phyloP scores from a whole-genome alignment of 2,888 invertebrate genomes.

The Augochlorella aurata region DNA sequence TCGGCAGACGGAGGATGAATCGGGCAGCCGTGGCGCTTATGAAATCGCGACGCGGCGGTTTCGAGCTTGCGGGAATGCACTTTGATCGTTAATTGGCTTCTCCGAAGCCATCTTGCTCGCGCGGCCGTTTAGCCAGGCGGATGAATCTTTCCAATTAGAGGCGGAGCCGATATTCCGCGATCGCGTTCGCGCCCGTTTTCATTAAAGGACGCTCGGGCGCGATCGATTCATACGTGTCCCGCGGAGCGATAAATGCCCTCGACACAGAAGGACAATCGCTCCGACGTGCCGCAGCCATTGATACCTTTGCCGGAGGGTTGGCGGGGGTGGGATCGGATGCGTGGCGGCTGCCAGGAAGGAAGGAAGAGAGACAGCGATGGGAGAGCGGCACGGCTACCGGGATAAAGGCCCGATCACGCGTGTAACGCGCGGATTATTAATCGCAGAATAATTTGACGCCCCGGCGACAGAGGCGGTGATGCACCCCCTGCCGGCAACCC shows the following conservation, averaged over 20 bases:
- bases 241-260: conserved; percentile 66
- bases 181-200: conserved; percentile 44
- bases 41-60: background rate
- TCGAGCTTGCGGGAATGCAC: background rate
- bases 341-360: conserved; percentile 63
- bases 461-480: conserved; percentile 64
- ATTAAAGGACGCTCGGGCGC: conserved; percentile 58
- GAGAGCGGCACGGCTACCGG: conserved; percentile 43
- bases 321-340: background rate
- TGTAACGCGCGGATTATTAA: conserved; percentile 80
- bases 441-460: conserved; percentile 79
- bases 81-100: background rate
- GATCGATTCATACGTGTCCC: conserved; percentile 58
- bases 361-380: conserved; percentile 60
- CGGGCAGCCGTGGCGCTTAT: too few species aligned
- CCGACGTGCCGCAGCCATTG: conserved; percentile 64
- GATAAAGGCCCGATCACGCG: conserved; percentile 78
- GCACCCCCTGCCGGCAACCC: conserved; percentile 47
- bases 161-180: background rate
- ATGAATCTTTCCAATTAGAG: conserved; percentile 45
- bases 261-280: conserved; percentile 67
- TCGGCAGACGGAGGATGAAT: background rate
- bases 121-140: conserved; percentile 15
- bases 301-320: conserved; percentile 56
- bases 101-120: background rate